A percentile compares a stretch with the other conserved stretches of the same genome.
Evolutionary conservation across 2,888 invertebrate species (phyloP).

Genomic region (Anoplius nigerrimus): DNA sequence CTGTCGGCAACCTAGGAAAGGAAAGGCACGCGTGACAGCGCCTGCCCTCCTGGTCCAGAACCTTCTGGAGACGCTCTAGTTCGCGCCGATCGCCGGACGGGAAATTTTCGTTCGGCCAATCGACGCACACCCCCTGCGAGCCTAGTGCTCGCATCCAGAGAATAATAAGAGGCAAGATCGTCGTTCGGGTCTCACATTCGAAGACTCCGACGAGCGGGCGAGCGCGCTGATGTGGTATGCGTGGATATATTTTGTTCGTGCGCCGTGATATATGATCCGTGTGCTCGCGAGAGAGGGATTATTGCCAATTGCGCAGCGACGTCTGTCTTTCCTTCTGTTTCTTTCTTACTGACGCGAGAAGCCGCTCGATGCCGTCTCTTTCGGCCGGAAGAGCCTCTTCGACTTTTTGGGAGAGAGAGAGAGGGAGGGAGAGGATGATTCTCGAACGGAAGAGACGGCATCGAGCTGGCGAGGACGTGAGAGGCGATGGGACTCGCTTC

Average conservation of each 20-base stretch:
- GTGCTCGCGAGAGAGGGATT: constrained; percentile 4
- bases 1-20: constrained; percentile 65
- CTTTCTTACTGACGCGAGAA: no score
- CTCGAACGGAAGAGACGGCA: no score
- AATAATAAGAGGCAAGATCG: neutral
- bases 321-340: no score
- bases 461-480: no score
- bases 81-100: constrained; percentile 29
- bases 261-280: constrained; percentile 28
- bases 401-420: constrained; percentile 1
- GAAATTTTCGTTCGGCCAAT: constrained; percentile 18
- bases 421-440: no score
- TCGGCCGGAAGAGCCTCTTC: no score
- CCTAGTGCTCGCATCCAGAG: neutral
- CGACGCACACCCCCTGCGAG: neutral
- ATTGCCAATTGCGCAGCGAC: neutral
- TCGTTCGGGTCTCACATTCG: no score
- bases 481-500: no score
- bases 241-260: constrained; percentile 45
- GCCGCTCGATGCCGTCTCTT: no score
- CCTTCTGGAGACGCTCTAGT: constrained; percentile 70
- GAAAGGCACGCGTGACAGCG: constrained; percentile 65
- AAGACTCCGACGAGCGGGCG: neutral
- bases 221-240: constrained; percentile 24
- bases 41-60: constrained; percentile 70